Evolutionary conservation across 2,797 vertebrate genomes (phyloP), one percentile per base, ranked within the genome.

Genomic region (Lepidocolaptes lacrymiger): DNA sequence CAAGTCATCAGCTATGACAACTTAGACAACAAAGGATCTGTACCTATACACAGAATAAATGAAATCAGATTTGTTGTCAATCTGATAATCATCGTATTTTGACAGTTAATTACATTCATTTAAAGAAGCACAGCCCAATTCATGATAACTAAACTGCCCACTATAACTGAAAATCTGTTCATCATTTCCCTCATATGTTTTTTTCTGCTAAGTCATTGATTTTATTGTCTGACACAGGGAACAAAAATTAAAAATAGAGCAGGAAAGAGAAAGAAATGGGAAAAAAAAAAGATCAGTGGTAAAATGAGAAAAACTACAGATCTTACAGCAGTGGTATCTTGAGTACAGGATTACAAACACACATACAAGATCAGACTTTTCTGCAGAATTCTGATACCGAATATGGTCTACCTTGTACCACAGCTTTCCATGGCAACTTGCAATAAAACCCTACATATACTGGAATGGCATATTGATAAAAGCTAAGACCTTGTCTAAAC

Each of bases 131-230:
- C 9, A 63, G 14, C 19, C 36, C 55, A 34, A 69, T 46, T 69
- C 34, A 62, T 3, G 5, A 10, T 86, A 88, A 79, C 62, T 82
- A 41, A 75, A 94, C 69, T 59, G 36, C 4, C 88, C 13, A 8
- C 28, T 56, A 6, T 49, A 62, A 79, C 15, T 69, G 24, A 87
- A 86, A 72, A 69, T 21, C 8, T 37, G 12, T 32, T 85, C 14
- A 77, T 85, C 79, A 36, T 79, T 79, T 55, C 86, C 26, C 36
- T 54, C 43, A 7, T 23, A 7, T 23, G 16, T 22, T 48, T 79
- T 82, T 62, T 84, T 37, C 11, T 69, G 28, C 52, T 74, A 87
- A 91, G 69, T 93, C 80, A 84, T 66, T 95, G 56, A 56, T 96
- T 89, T 73, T 83, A 85, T 81, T 91, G 49, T 79, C 58, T 54